These are phyloP conservation scores for Atethmia centrago DNA, from an alignment of 2,888 invertebrate genomes.

Conservation along the genomic window DNA sequence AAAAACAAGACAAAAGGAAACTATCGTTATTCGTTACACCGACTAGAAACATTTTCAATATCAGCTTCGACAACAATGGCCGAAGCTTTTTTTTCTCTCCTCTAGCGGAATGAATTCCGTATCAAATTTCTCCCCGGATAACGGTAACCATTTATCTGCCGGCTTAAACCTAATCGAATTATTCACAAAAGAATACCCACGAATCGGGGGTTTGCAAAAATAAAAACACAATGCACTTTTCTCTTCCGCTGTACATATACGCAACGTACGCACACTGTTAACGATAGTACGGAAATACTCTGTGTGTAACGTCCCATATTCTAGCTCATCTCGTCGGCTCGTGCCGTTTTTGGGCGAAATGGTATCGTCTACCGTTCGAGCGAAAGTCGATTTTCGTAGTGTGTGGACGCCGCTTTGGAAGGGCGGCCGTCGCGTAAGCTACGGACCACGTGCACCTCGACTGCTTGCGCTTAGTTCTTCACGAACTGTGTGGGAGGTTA, in stretches of 20 bases:
- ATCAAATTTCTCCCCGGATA: constrained; percentile 79
- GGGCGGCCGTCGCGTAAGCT: constrained; percentile 89
- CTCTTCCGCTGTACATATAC: constrained; percentile 76
- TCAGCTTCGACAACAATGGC: constrained; percentile 82
- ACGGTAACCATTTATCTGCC: constrained; percentile 74
- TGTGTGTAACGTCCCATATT: constrained; percentile 87
- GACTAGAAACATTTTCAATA: constrained; percentile 86
- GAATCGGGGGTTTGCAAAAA: constrained; percentile 68
- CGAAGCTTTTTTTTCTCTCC: constrained; percentile 74
- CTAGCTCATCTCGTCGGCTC: constrained; percentile 82
- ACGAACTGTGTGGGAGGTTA: constrained; percentile 90
- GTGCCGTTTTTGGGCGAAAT: constrained; percentile 80
- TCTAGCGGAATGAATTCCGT: constrained; percentile 77
- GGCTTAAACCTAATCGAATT: constrained; percentile 70
- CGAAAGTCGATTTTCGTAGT: constrained; percentile 87
- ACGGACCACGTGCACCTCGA: constrained; percentile 88
- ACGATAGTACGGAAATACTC: constrained; percentile 87
- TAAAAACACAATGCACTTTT: constrained; percentile 83
- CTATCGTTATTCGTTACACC: constrained; percentile 76
- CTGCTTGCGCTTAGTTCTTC: constrained; percentile 90
- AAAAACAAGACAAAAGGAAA: constrained; percentile 81
- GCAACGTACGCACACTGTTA: constrained; percentile 82
- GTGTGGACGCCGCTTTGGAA: constrained; percentile 83
- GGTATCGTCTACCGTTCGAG: constrained; percentile 79
- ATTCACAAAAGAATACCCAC: constrained; percentile 69